Percentiles rank a stretch among this genome's conserved stretches.
Evolutionary conservation across 2,888 invertebrate species (phyloP).

Genomic region (Oegoconia quadripuncta): DNA sequence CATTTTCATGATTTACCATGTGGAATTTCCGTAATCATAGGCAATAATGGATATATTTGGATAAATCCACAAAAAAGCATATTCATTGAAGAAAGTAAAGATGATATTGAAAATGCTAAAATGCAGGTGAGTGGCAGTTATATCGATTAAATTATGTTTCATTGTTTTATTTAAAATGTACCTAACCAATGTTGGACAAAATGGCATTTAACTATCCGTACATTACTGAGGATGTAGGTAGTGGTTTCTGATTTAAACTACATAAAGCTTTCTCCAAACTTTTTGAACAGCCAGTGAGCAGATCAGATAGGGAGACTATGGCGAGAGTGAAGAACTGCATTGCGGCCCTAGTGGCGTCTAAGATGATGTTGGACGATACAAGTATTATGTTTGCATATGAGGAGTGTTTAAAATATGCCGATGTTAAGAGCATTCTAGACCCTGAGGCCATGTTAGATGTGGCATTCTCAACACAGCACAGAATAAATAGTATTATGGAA

Average conservation of each 20-base stretch:
- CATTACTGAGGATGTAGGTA: no score
- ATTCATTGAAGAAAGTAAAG: conserved; percentile 68
- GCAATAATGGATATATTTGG: conserved; percentile 98
- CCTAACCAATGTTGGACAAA: not conserved
- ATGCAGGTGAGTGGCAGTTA: conserved; percentile 36
- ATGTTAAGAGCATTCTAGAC: conserved; percentile 86
- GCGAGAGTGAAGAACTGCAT: conserved; percentile 94
- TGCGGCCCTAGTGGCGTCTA: conserved; percentile 89
- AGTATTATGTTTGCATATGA: conserved; percentile 95
- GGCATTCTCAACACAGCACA: conserved; percentile 87
- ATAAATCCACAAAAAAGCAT: conserved; percentile 82
- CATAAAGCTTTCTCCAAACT: not conserved
- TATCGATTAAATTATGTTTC: not conserved
- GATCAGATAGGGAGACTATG: conserved; percentile 90
- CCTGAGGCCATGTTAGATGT: conserved; percentile 93
- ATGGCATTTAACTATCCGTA: no score
- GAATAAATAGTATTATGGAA: conserved; percentile 74
- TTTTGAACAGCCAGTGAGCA: conserved; percentile 80
- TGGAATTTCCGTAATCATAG: conserved; percentile 95
- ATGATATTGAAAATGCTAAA: conserved; percentile 45
- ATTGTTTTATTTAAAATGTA: not conserved
- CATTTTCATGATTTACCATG: conserved; percentile 96
- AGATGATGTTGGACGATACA: conserved; percentile 95
- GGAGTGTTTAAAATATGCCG: conserved; percentile 89
- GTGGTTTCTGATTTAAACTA: no score